Base-by-base conservation (phyloP, 2,888 invertebrate species). In the Auanema sp. region DNA sequence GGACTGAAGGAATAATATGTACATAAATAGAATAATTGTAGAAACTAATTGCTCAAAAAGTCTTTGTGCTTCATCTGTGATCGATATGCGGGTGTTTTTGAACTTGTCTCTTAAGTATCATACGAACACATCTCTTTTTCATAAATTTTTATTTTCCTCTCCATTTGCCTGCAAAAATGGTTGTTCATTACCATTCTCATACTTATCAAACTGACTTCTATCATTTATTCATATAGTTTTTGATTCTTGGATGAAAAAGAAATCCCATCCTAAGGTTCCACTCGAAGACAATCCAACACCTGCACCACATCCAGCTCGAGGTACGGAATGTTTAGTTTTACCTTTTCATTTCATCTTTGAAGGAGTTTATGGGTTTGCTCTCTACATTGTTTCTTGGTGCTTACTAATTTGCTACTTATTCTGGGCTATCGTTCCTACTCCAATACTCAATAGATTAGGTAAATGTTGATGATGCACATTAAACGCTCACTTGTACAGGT, bases 361-460 rank as follows among this genome's bases (percentile, higher is more conserved):
- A 65, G 65, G 62, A 41, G 71, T 74, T 21, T 74, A 74, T 71
- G 74, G 74, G 21, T 74, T 74, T 50, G 71, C 71, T 24, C 63
- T 74, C 11, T 74, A 74, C 50, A 72, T 74, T 49, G 58, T 66
- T 16, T 64, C 69, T 51, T 72, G 70, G 70, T 64, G 54, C 42
- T 55, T 79, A 33, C 68, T 89, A n/a, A 52, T 83, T 0, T 82
- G 91, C 18, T 96, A 93, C 84, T 84, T 92, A 55, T 85, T 91
- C 58, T 96, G 96, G 95, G 91, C 93, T 14, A 87, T 91, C 76
- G 86, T 90, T 64, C 93, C 93, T 0, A 89, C 90, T 76, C 83
- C 87, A 25, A 88, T 89, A 85, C 87, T 92, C 66, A 87, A 89
- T 81, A 86, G 87, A 63, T 84, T 92, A 44, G 90, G 75, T 75